Percentiles rank a stretch among this genome's conserved stretches.
Conservation (phyloP, 2,113 vertebrate genomes). For the Nyctibius bracteatus region DNA sequence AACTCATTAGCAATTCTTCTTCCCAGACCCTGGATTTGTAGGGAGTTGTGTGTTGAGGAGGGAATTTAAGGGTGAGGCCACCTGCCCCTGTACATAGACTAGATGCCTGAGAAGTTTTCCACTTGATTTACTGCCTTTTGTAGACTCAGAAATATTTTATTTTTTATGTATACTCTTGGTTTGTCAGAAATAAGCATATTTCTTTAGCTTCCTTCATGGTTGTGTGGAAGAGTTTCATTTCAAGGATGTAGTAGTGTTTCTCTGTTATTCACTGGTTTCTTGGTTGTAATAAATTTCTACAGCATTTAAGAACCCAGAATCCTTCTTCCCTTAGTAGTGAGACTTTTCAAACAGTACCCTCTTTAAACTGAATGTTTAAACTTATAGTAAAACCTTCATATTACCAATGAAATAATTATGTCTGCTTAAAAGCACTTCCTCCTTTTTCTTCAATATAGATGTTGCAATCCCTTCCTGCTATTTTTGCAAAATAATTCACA, state of each 20-base stretch:
- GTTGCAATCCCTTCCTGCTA: background rate
- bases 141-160: background rate
- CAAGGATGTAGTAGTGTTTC: background rate
- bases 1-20: background rate
- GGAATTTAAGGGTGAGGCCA: background rate
- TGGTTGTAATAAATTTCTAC: background rate
- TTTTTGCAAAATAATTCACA: constrained; percentile 32
- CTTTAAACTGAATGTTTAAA: background rate
- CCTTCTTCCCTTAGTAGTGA: background rate
- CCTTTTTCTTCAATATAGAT: background rate
- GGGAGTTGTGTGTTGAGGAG: background rate
- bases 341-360: background rate
- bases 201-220: background rate
- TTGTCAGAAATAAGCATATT: background rate
- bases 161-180: background rate
- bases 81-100: background rate
- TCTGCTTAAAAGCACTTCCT: background rate
- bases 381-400: background rate
- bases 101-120: background rate
- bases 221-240: background rate
- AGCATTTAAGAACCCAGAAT: background rate
- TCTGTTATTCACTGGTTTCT: background rate
- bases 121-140: background rate
- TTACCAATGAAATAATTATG: background rate
- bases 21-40: background rate